Percentiles rank a stretch among this genome's conserved stretches.
Conservation (phyloP, 2,888 invertebrate species). For the Byasa hedistus region DNA sequence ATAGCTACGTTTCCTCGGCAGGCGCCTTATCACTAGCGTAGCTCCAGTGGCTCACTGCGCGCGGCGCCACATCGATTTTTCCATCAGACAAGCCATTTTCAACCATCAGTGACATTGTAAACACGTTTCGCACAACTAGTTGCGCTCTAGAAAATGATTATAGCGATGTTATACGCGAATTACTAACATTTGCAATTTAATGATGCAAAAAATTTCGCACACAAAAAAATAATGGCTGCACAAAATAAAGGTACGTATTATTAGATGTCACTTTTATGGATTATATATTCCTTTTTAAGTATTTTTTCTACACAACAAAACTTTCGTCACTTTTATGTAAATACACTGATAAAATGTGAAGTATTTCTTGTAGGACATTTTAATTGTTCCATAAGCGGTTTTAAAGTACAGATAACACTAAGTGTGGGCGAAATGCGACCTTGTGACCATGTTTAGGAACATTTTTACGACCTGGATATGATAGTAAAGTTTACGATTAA, state of each 20-base stretch:
- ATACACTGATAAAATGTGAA: conserved; percentile 40
- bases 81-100: conserved; percentile 68
- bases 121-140: conserved; percentile 60
- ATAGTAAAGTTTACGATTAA: conserved; percentile 27
- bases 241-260: conserved; percentile 68
- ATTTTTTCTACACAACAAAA: conserved; percentile 21
- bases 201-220: conserved; percentile 57
- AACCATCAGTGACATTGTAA: conserved; percentile 65
- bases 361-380: conserved; percentile 45
- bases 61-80: conserved; percentile 74
- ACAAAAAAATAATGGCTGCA: conserved; percentile 63
- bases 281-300: conserved; percentile 26
- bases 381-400: conserved; percentile 45
- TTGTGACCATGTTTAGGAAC: conserved; percentile 63
- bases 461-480: conserved; percentile 47
- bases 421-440: conserved; percentile 65
- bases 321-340: conserved; percentile 38
- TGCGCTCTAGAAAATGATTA: conserved; percentile 37
- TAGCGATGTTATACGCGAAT: conserved; percentile 43
- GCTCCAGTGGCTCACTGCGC: conserved; percentile 59
- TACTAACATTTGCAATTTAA: conserved; percentile 57
- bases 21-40: conserved; percentile 60
- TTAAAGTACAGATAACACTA: conserved; percentile 59
- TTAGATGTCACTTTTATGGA: conserved; percentile 32
- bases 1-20: conserved; percentile 39